Percentiles rank a stretch among this genome's conserved stretches.
phyloP scores from a whole-genome alignment of 2,113 vertebrate genomes.

The Heliornis fulica region DNA sequence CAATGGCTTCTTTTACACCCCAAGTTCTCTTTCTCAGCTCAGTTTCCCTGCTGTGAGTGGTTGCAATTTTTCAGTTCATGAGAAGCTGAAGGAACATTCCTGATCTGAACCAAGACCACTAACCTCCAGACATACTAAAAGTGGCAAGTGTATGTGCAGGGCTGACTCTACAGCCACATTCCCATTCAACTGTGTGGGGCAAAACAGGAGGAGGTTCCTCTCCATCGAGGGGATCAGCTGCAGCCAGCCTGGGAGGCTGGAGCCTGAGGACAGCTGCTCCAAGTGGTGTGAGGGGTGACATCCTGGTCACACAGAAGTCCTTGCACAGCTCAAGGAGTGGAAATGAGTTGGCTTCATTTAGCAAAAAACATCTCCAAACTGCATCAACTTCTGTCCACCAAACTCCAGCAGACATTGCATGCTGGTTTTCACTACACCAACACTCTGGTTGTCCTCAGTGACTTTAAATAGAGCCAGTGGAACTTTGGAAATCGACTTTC shows the following conservation, averaged over 20 bases:
- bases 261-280: neutral
- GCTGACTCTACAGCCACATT: neutral
- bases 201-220: neutral
- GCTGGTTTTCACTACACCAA: neutral
- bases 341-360: neutral
- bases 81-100: neutral
- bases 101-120: neutral
- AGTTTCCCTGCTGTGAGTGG: neutral
- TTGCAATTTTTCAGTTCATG: neutral
- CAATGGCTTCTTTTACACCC: neutral
- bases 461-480: neutral
- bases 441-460: neutral
- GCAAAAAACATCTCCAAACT: neutral
- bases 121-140: neutral
- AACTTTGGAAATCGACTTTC: neutral
- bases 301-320: neutral
- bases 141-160: neutral
- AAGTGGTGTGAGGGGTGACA: neutral
- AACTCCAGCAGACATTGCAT: neutral
- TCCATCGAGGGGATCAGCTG: neutral
- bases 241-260: neutral
- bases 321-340: neutral
- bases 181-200: rapidly evolving
- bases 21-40: neutral
- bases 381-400: neutral